Evolutionary conservation across 2,797 vertebrate genomes (phyloP), one percentile per base, ranked within the genome.

Genomic region (Fistularia tabacaria): DNA sequence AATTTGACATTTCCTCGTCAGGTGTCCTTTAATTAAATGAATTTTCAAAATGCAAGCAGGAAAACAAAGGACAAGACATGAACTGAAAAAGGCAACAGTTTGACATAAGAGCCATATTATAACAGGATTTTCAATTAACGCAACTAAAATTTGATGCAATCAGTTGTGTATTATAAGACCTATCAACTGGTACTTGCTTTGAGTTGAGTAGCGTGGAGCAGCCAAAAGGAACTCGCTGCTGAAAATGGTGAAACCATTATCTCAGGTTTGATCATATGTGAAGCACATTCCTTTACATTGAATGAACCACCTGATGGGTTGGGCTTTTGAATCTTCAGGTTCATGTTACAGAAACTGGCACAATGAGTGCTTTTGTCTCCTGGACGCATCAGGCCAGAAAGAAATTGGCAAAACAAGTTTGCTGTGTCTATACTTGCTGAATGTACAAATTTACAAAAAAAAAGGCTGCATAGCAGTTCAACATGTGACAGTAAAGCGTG

Each of bases 391-490:
- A 42, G 47, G 43, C 46, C 38, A 52, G 47, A 76, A 58, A 76
- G 15, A 54, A 56, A 76, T 76, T 77, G 82, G 78, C 79, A 81
- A 76, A 74, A 63, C 43, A 57, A 59, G 46, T 57, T 59, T 49
- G 49, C 53, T 63, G 63, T 67, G 58, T 52, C 60, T 37, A 48
- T 56, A 77, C 25, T 25, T 25, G 25, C 25, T 37, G 55, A 57
- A 44, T 61, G 46, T 69, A 54, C 48, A 58, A 43, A 65, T 59
- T 14, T 44, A 55, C 68, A 80, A 73, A 68, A 59, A 66, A 64
- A 11, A 42, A 65, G 66, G 72, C 75, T 80, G 83, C 85, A 78
- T 72, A 79, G 79, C 61, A 40, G 50, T 59, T 74, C 45, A 43
- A 54, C 39, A 57, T 57, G 59, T 59, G 53, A 66, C 49, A 51